phyloP scores from a whole-genome alignment of 1,140 invertebrate species.

The Dendrolimus kikuchii region DNA sequence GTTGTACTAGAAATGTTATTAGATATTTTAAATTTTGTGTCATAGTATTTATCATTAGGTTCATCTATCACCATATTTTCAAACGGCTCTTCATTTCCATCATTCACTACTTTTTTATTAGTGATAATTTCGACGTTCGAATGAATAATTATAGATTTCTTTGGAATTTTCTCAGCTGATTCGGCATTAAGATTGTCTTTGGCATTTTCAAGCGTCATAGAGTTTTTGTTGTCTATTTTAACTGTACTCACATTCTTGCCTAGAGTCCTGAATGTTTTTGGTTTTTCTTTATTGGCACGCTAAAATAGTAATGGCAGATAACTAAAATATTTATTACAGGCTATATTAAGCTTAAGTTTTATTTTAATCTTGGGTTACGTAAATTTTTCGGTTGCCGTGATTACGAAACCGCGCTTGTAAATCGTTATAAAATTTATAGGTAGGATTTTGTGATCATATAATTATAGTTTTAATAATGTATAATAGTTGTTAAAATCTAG shows the following conservation, averaged over 20 bases:
- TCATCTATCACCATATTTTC: not conserved
- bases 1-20: no score
- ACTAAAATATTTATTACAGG: not conserved
- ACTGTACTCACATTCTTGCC: conserved; percentile 25
- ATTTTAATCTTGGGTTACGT: no score
- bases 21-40: no score
- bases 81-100: not conserved
- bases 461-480: no score
- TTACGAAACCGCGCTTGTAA: no score
- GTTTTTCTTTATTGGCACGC: not conserved
- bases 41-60: no score
- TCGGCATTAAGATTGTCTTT: not conserved
- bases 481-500: no score
- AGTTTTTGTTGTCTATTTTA: conserved; percentile 26
- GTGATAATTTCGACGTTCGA: no score
- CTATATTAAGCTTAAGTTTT: no score
- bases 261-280: conserved; percentile 17
- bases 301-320: not conserved
- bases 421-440: no score
- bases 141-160: not conserved
- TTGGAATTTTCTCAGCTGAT: not conserved
- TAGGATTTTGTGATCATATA: no score
- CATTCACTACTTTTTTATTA: not conserved
- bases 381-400: no score
- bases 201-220: conserved; percentile 15